Conservation (phyloP, 2,113 vertebrate species). For the Periophthalmodon schlosseri region DNA sequence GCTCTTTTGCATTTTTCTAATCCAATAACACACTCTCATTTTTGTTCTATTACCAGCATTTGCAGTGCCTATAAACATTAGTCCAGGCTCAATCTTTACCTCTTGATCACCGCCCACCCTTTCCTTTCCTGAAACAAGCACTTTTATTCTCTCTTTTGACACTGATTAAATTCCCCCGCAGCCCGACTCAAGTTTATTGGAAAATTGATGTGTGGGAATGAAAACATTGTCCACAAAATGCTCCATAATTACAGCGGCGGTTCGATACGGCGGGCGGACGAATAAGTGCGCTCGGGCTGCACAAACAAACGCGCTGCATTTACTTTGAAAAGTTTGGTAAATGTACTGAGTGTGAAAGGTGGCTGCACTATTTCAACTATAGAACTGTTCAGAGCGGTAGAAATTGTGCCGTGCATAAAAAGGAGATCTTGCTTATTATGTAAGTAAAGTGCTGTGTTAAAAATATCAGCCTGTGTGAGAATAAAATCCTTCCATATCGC, state of each 20-base stretch:
- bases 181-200: slow-evolving; percentile 59
- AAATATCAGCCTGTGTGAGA: not conserved
- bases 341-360: not conserved
- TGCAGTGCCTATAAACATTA: not conserved
- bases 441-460: no score
- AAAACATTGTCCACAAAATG: slow-evolving; percentile 54
- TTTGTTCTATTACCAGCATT: not conserved
- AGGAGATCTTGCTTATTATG: no score
- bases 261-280: slow-evolving; percentile 30
- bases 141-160: slow-evolving; percentile 42
- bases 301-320: slow-evolving; percentile 1
- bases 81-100: slow-evolving; percentile 14
- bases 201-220: slow-evolving; percentile 61
- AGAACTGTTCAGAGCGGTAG: not conserved
- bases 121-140: slow-evolving; percentile 15
- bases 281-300: slow-evolving; percentile 22
- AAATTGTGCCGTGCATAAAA: no score
- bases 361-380: not conserved
- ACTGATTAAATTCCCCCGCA: slow-evolving; percentile 54
- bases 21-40: slow-evolving; percentile 3
- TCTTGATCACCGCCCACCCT: slow-evolving; percentile 34
- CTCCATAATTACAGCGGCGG: slow-evolving; percentile 54
- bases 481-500: not conserved
- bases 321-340: slow-evolving; percentile 6
- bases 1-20: slow-evolving; percentile 2